These are phyloP conservation scores for Sebastes itinus DNA, from an alignment of 2,797 vertebrate genomes.

Conservation along the genomic window DNA sequence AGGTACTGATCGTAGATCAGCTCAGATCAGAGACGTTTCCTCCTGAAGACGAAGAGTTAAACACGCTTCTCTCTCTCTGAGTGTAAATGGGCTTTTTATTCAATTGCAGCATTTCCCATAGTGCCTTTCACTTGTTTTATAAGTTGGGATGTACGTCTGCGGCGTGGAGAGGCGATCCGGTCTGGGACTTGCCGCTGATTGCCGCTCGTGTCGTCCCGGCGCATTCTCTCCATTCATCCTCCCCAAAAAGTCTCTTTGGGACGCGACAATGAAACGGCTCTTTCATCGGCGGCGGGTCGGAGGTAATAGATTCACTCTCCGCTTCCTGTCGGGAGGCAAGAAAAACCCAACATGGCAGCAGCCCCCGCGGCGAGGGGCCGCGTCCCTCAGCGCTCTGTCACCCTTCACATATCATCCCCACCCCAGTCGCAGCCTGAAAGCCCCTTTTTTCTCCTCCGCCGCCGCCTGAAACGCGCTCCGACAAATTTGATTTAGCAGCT, in stretches of 20 bases:
- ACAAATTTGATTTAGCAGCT: constrained; percentile 86
- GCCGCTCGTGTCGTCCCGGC: constrained; percentile 24
- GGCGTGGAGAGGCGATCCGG: constrained; percentile 16
- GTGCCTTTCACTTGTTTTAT: constrained; percentile 40
- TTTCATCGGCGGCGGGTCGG: constrained; percentile 3
- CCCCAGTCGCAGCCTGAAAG: constrained; percentile 57
- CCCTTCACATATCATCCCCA: constrained; percentile 67
- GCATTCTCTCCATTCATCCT: constrained; percentile 51
- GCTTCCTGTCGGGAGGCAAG: constrained; percentile 31
- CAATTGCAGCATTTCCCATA: constrained; percentile 48
- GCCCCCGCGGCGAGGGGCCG: constrained; percentile 31
- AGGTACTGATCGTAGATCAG: too few species aligned
- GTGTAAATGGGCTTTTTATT: constrained; percentile 59
- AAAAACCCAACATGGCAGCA: constrained; percentile 53
- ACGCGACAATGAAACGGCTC: constrained; percentile 34
- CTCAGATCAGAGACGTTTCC: background rate
- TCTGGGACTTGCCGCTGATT: constrained; percentile 50
- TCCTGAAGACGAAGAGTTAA: constrained; percentile 11
- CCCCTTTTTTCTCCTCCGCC: constrained; percentile 56
- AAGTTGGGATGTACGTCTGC: constrained; percentile 29
- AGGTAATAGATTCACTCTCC: constrained; percentile 60
- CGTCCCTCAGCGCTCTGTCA: constrained; percentile 58
- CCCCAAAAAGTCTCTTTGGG: constrained; percentile 60
- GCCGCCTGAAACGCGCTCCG: constrained; percentile 66
- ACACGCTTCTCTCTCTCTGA: background rate